Evolutionary conservation across 92 coral and sea anemone species (phyloP).

Genomic region (Porites cylindrica): DNA sequence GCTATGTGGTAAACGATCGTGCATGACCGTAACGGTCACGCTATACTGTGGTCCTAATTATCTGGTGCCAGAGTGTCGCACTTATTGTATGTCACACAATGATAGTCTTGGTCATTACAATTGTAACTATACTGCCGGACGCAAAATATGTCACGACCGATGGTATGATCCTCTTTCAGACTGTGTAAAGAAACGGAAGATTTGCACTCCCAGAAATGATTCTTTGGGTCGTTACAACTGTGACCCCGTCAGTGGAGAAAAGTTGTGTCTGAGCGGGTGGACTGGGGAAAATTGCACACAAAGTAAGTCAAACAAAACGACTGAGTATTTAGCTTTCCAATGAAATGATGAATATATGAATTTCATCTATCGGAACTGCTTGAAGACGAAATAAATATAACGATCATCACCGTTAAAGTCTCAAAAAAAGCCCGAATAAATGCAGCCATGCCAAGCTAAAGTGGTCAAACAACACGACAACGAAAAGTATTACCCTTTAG

Average conservation of each 20-base stretch:
- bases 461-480: no score
- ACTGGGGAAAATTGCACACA: constrained; percentile 79
- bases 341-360: no score
- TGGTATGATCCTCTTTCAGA: constrained; percentile 79
- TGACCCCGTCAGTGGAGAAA: constrained; percentile 75
- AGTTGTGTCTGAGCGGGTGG: constrained; percentile 78
- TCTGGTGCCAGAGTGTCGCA: constrained; percentile 80
- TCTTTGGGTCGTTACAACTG: constrained; percentile 85
- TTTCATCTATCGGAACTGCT: no score
- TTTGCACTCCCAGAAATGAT: constrained; percentile 83
- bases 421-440: no score
- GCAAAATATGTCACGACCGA: constrained; percentile 73
- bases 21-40: constrained; percentile 63
- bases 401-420: no score
- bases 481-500: no score
- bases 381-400: no score
- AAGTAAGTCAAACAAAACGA: constrained; percentile 41
- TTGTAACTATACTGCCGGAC: constrained; percentile 76
- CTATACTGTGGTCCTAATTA: constrained; percentile 80
- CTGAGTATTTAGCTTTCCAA: no score
- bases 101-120: constrained; percentile 74
- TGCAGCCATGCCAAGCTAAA: no score
- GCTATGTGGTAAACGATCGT: constrained; percentile 77
- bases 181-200: constrained; percentile 73
- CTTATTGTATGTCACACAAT: constrained; percentile 68